Evolutionary conservation across 2,113 vertebrate species (phyloP).

Genomic region (Leptobrachium leishanense): DNA sequence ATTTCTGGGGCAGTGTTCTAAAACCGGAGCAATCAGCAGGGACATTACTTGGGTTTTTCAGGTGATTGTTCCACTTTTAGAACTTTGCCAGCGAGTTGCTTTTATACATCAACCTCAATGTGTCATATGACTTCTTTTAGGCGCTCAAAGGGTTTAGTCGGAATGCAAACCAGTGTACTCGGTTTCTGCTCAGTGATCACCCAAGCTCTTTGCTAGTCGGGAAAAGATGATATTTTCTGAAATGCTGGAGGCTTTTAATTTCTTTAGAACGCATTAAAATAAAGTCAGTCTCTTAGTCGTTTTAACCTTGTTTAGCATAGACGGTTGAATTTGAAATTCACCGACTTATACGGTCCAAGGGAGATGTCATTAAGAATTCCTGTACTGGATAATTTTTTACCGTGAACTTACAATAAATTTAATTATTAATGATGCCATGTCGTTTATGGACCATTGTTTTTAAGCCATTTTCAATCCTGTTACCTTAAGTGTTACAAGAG

Average conservation of each 20-base stretch:
- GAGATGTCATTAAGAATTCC: constrained; percentile 61
- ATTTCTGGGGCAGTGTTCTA: too few relatives aligned
- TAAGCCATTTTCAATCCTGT: constrained; percentile 53
- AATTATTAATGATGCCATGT: constrained; percentile 54
- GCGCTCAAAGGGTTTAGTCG: background rate
- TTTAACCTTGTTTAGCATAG: constrained; percentile 75
- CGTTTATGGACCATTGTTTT: constrained; percentile 57
- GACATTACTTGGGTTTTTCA: too few relatives aligned
- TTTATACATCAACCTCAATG: too few relatives aligned
- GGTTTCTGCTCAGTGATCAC: constrained; percentile 57
- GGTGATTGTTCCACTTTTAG: too few relatives aligned
- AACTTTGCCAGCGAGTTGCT: too few relatives aligned
- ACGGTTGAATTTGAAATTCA: constrained; percentile 66
- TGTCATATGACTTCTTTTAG: background rate
- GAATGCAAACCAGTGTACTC: constrained; percentile 24
- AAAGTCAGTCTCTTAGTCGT: constrained; percentile 62
- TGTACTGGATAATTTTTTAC: constrained; percentile 35
- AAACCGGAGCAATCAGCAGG: too few relatives aligned
- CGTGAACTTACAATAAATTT: constrained; percentile 48
- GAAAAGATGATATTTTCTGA: constrained; percentile 61
- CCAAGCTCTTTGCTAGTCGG: constrained; percentile 55
- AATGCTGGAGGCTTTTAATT: constrained; percentile 66
- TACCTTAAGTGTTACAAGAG: constrained; percentile 51
- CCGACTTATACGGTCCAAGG: constrained; percentile 57
- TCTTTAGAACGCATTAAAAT: constrained; percentile 65